Conservation (phyloP, 2,113 vertebrate species). For the Gymnorhina tibicen region DNA sequence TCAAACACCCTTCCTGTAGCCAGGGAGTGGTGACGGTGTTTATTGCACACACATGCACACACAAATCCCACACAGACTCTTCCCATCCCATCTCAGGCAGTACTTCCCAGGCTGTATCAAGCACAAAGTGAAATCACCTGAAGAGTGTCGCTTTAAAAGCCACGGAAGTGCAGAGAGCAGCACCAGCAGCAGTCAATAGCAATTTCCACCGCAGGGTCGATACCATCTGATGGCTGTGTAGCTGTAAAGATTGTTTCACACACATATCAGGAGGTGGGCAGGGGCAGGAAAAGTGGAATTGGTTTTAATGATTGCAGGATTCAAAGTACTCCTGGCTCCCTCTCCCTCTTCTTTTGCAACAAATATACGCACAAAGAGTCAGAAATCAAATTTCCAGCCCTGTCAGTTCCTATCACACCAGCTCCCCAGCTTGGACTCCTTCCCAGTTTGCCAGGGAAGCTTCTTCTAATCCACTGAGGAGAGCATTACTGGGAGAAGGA, state of each 20-base stretch:
- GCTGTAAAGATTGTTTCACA: conserved; percentile 74
- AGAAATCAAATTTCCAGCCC: conserved; percentile 63
- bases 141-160: conserved; percentile 75
- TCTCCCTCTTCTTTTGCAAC: conserved; percentile 50
- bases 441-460: conserved; percentile 49
- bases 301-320: conserved; percentile 75
- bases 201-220: conserved; percentile 80
- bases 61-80: background rate
- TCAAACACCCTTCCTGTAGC: background rate
- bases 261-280: conserved; percentile 64
- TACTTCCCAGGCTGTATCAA: conserved; percentile 20
- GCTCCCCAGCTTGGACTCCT: conserved; percentile 35
- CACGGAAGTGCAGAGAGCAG: conserved; percentile 62
- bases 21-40: background rate
- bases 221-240: conserved; percentile 74
- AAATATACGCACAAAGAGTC: conserved; percentile 56
- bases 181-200: conserved; percentile 79
- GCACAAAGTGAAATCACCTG: conserved; percentile 63
- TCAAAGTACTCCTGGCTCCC: conserved; percentile 56
- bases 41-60: background rate
- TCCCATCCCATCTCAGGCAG: background rate
- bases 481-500: background rate
- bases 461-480: conserved; percentile 36
- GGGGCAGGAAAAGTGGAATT: conserved; percentile 67
- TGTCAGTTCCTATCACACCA: conserved; percentile 55